phyloP scores from a whole-genome alignment of 2,888 invertebrate genomes.

The Rotaria macrura region DNA sequence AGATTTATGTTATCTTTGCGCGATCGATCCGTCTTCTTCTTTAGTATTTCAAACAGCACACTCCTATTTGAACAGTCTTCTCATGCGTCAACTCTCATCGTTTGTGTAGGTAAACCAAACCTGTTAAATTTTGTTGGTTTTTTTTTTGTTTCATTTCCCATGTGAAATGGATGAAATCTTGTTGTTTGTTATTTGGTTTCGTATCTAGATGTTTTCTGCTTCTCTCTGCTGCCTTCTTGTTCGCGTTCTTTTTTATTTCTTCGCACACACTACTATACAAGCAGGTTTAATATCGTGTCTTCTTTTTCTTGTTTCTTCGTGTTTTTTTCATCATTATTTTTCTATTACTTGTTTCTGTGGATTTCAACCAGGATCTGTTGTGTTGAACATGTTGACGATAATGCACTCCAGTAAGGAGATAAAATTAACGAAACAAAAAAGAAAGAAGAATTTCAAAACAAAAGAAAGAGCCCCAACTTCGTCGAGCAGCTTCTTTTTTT shows the following conservation, averaged over 20 bases:
- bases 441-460: neutral
- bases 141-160: neutral
- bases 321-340: slow-evolving; percentile 3
- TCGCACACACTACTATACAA: neutral
- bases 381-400: slow-evolving; percentile 5
- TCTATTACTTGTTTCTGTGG: neutral
- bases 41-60: neutral
- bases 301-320: neutral
- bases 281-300: neutral
- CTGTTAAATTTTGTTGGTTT: neutral
- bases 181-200: neutral
- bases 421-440: neutral
- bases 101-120: neutral
- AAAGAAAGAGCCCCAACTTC: neutral
- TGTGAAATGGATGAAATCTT: neutral
- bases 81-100: neutral
- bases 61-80: slow-evolving; percentile 1
- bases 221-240: neutral
- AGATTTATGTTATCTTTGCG: neutral
- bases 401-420: slow-evolving; percentile 5
- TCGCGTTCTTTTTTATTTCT: neutral
- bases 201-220: neutral
- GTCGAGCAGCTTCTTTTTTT: neutral
- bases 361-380: neutral
- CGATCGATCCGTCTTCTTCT: neutral